Evolutionary conservation across 1,140 invertebrate species (phyloP).

Genomic region (Pteromalus puparum): DNA sequence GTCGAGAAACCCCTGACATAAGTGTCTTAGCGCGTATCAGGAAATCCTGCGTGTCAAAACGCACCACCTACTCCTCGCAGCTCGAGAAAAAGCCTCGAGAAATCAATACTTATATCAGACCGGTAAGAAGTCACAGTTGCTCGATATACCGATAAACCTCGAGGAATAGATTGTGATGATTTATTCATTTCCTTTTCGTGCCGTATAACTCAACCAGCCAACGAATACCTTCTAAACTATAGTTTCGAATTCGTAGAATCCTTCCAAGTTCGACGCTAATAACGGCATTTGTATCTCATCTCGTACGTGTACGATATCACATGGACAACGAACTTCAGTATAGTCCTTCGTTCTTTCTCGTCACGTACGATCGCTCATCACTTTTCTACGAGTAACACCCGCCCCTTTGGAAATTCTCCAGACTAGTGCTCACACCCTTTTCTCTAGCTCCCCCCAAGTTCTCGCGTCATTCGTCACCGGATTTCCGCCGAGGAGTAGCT

Average conservation of each 20-base stretch:
- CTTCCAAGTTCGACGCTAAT: not conserved
- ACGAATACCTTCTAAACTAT: no score
- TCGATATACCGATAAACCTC: no score
- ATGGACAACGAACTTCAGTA: not conserved
- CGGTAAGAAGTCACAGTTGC: no score
- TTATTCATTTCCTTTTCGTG: no score
- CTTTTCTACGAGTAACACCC: not conserved
- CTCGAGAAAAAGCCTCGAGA: no score
- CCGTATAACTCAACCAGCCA: no score
- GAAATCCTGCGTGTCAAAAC: not conserved
- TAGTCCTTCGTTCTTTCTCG: slow-evolving; percentile 21
- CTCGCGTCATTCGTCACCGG: not conserved
- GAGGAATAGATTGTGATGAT: no score
- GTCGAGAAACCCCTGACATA: not conserved
- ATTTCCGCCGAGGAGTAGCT: not conserved
- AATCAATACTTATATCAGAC: no score
- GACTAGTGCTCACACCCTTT: not conserved
- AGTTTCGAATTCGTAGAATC: no score
- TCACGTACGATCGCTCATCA: slow-evolving; percentile 50
- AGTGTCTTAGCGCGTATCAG: not conserved
- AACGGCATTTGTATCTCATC: no score
- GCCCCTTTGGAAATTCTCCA: slow-evolving; percentile 34
- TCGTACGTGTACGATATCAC: no score
- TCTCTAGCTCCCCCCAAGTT: not conserved
- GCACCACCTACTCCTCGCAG: not conserved